Conservation (phyloP, 2,797 vertebrate species). For the Rhodeus uyekii region DNA sequence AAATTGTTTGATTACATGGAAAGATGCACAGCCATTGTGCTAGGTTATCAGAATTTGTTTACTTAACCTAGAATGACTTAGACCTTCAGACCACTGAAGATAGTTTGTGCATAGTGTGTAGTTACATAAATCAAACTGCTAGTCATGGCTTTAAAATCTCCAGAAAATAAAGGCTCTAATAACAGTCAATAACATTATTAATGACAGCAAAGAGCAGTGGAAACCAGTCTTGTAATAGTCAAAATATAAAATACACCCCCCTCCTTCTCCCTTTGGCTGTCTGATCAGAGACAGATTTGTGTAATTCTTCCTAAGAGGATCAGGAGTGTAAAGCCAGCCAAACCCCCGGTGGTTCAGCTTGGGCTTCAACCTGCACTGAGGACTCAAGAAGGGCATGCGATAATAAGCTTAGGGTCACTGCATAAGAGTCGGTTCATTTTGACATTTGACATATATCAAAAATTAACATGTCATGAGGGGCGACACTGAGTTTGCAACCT, state of each 20-base stretch:
- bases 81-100: neutral
- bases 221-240: neutral
- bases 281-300: conserved; percentile 78
- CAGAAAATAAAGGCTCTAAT: neutral
- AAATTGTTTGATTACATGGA: neutral
- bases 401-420: conserved; percentile 78
- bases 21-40: neutral
- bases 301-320: conserved; percentile 80
- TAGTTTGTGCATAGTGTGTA: neutral
- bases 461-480: neutral
- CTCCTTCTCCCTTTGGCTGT: conserved; percentile 65
- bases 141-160: neutral
- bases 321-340: conserved; percentile 74
- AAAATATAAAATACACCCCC: neutral
- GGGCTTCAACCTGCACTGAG: conserved; percentile 69
- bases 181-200: neutral
- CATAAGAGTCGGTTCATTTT: conserved; percentile 69
- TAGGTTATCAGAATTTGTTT: neutral
- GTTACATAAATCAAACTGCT: neutral
- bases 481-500: neutral
- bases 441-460: conserved; percentile 33
- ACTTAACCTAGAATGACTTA: neutral
- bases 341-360: conserved; percentile 67
- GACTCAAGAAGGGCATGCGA: conserved; percentile 66
- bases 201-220: neutral